These are phyloP conservation scores for Lamellibrachia satsuma DNA, from an alignment of 2,888 invertebrate genomes.

Conservation along the genomic window DNA sequence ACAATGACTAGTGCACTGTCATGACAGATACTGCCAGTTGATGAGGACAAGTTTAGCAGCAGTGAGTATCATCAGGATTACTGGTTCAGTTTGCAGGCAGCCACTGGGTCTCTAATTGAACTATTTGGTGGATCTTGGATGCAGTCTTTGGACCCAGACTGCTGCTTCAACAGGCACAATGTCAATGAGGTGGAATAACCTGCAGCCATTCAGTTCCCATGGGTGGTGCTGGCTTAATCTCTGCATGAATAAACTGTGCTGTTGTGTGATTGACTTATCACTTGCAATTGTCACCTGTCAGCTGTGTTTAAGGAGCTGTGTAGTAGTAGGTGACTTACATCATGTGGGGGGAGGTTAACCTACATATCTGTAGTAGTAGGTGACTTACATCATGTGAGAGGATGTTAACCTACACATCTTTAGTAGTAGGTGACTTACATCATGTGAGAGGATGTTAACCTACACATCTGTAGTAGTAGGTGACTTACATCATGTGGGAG, in stretches of 20 bases:
- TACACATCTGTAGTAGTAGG: too few species aligned
- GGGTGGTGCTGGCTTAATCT: not conserved
- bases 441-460: too few species aligned
- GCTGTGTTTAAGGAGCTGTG: not conserved
- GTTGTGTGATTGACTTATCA: not conserved
- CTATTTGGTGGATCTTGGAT: not conserved
- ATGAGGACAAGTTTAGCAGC: not conserved
- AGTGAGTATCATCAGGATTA: not conserved
- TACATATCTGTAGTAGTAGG: too few species aligned
- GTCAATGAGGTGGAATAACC: not conserved
- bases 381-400: too few species aligned
- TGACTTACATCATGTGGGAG: too few species aligned
- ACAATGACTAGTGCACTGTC: not conserved
- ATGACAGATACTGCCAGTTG: not conserved
- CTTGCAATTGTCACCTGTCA: not conserved
- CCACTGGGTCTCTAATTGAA: not conserved
- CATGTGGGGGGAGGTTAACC: too few species aligned
- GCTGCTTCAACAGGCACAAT: not conserved
- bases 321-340: not conserved
- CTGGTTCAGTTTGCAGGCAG: not conserved
- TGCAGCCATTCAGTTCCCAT: not conserved
- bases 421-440: too few species aligned
- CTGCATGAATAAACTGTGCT: conserved; percentile 9
- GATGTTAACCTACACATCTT: too few species aligned
- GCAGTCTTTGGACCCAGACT: not conserved